Percentiles rank a stretch among this genome's conserved stretches.
phyloP scores from a whole-genome alignment of 1,140 invertebrate species.

The Nomia melanderi region DNA sequence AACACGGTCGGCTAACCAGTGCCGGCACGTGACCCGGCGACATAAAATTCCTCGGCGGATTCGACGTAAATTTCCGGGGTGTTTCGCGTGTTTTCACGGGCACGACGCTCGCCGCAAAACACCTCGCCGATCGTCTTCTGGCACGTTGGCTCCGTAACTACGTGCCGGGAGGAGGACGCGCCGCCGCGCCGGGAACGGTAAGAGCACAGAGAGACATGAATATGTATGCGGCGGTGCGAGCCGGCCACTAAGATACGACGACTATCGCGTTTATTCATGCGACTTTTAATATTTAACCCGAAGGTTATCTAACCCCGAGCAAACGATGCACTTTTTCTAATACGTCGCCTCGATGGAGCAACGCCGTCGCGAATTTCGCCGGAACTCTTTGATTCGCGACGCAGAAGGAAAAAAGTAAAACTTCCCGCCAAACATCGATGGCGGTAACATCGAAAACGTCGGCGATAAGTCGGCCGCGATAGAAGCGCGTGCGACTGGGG shows the following conservation, averaged over 20 bases:
- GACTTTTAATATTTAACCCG: conserved; percentile 79
- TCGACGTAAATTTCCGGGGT: conserved; percentile 68
- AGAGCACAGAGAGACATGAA: conserved; percentile 71
- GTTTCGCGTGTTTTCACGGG: conserved; percentile 67
- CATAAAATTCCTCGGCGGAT: conserved; percentile 51
- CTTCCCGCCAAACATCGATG: not conserved
- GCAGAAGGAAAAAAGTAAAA: not conserved
- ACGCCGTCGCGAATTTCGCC: not conserved
- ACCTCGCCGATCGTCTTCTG: conserved; percentile 64
- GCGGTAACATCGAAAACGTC: not conserved
- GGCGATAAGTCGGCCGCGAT: not conserved
- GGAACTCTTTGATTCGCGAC: not conserved
- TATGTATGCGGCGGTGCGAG: conserved; percentile 70
- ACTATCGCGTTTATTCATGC: conserved; percentile 77
- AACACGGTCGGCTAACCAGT: not conserved
- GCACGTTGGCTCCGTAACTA: conserved; percentile 35
- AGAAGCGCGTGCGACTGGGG: not conserved
- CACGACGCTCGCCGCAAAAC: conserved; percentile 57
- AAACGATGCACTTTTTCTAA: conserved; percentile 67
- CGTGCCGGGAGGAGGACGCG: conserved; percentile 2
- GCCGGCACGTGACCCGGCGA: conserved; percentile 47
- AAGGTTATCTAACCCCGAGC: conserved; percentile 70
- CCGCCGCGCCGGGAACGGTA: conserved; percentile 19
- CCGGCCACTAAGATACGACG: conserved; percentile 67
- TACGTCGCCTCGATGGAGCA: conserved; percentile 17